Conservation (phyloP, 2,888 invertebrate species). For the Oscheius myriophilus region DNA sequence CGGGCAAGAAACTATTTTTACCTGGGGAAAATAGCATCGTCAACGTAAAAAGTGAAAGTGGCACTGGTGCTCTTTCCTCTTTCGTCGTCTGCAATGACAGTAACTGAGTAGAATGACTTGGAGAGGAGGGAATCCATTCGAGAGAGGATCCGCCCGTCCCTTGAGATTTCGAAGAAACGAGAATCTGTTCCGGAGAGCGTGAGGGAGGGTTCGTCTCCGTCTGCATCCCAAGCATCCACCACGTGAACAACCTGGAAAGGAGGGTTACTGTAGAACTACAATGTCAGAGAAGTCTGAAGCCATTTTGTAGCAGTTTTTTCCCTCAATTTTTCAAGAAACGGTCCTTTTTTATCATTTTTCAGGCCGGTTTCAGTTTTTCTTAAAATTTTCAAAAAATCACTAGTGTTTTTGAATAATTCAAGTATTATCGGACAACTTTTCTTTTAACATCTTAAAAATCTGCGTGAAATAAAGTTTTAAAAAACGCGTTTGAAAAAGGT, state of each 20-base stretch:
- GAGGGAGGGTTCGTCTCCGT: slow-evolving; percentile 14
- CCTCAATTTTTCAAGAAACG: too few relatives aligned
- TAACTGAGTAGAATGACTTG: slow-evolving; percentile 30
- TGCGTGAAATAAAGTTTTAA: too few relatives aligned
- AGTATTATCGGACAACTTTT: too few relatives aligned
- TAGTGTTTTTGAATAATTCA: too few relatives aligned
- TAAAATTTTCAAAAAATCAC: too few relatives aligned
- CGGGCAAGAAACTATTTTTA: slow-evolving; percentile 6
- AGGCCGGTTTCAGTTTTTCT: too few relatives aligned
- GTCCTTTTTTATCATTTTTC: too few relatives aligned
- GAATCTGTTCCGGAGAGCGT: slow-evolving; percentile 28
- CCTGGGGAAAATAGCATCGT: slow-evolving; percentile 34
- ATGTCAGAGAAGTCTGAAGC: too few relatives aligned
- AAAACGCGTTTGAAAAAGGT: too few relatives aligned
- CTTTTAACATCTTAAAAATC: too few relatives aligned
- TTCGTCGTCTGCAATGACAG: slow-evolving; percentile 33
- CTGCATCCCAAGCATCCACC: slow-evolving; percentile 43
- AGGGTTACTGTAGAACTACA: too few relatives aligned
- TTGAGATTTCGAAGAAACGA: slow-evolving; percentile 28
- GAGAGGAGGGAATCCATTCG: slow-evolving; percentile 16
- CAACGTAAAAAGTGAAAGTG: slow-evolving; percentile 41
- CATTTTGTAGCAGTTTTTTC: too few relatives aligned
- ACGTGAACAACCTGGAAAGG: slow-evolving; percentile 35
- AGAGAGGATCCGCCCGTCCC: slow-evolving; percentile 77
- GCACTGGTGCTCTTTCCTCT: slow-evolving; percentile 37